Evolutionary conservation across 1,140 invertebrate species (phyloP).

Genomic region (Drosophila bocqueti): DNA sequence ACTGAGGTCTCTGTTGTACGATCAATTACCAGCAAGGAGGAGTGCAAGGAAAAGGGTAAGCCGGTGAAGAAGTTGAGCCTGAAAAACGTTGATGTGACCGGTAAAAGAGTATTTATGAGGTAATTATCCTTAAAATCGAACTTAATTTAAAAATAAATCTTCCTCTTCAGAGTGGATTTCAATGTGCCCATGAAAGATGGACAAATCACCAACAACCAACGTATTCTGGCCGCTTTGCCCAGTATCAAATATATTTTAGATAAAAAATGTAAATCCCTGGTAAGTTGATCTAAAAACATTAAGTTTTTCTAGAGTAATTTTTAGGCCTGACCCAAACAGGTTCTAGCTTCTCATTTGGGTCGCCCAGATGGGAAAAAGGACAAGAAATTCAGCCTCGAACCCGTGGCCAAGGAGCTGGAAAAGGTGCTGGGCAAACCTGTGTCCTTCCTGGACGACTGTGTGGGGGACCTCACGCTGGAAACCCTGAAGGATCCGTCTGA

Average conservation of each 20-base stretch:
- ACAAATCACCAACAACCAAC: constrained; percentile 97
- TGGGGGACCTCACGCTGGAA: constrained; percentile 94
- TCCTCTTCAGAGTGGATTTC: constrained; percentile 95
- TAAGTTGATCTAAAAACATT: constrained; percentile 1
- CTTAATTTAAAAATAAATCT: constrained; percentile 4
- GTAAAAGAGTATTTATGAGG: constrained; percentile 93
- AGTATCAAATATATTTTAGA: constrained; percentile 97
- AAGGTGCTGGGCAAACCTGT: constrained; percentile 94
- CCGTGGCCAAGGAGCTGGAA: constrained; percentile 96
- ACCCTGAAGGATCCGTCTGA: constrained; percentile 93
- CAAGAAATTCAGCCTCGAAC: constrained; percentile 94
- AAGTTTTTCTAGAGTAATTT: background rate
- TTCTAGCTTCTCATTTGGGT: constrained; percentile 98
- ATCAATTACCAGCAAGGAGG: background rate
- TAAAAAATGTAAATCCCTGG: constrained; percentile 96
- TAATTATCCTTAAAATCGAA: constrained; percentile 62
- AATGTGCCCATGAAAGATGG: constrained; percentile 99
- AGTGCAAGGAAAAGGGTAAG: background rate
- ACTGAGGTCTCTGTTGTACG: background rate
- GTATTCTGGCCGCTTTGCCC: constrained; percentile 98
- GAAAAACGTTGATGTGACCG: constrained; percentile 90
- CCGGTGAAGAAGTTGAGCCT: constrained; percentile 91
- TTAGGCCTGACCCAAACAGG: constrained; percentile 20
- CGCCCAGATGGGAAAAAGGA: constrained; percentile 96
- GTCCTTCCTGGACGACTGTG: constrained; percentile 96